phyloP scores from a whole-genome alignment of 2,888 invertebrate genomes.

The Schizaphis graminum region DNA sequence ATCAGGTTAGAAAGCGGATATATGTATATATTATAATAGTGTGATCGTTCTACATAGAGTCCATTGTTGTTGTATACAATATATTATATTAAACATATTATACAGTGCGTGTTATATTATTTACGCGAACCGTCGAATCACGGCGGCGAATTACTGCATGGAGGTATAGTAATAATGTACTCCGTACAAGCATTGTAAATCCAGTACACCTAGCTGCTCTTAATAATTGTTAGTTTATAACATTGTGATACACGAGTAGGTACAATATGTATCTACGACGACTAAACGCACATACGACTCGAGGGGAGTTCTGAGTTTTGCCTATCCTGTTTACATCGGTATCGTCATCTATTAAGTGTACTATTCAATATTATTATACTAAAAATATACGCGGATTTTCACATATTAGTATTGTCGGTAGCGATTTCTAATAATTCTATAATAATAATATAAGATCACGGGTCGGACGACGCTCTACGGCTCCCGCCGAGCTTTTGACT shows the following conservation, averaged over 20 bases:
- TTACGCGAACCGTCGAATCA: not conserved
- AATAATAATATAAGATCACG: not conserved
- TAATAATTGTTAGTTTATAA: not conserved
- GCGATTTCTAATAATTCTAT: conserved; percentile 6
- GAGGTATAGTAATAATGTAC: not conserved
- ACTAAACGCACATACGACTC: not conserved
- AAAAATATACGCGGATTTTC: not conserved
- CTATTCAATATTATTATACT: not conserved
- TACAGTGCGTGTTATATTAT: not conserved
- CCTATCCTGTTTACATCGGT: not conserved
- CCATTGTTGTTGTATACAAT: not conserved
- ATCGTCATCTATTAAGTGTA: not conserved
- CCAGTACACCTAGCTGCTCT: not conserved
- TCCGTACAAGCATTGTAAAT: not conserved
- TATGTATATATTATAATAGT: not conserved
- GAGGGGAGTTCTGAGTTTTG: not conserved
- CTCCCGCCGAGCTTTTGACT: conserved; percentile 39
- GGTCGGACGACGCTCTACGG: not conserved
- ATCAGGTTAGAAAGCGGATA: not conserved
- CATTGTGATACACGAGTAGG: not conserved
- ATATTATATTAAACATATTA: not conserved
- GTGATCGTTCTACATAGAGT: not conserved
- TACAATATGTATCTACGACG: not conserved
- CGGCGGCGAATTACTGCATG: not conserved
- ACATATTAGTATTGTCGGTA: not conserved